A percentile compares a stretch with the other conserved stretches of the same genome.
These are phyloP conservation scores for Enteromius thamalakanensis DNA, from an alignment of 2,797 vertebrate genomes.

Conservation along the genomic window DNA sequence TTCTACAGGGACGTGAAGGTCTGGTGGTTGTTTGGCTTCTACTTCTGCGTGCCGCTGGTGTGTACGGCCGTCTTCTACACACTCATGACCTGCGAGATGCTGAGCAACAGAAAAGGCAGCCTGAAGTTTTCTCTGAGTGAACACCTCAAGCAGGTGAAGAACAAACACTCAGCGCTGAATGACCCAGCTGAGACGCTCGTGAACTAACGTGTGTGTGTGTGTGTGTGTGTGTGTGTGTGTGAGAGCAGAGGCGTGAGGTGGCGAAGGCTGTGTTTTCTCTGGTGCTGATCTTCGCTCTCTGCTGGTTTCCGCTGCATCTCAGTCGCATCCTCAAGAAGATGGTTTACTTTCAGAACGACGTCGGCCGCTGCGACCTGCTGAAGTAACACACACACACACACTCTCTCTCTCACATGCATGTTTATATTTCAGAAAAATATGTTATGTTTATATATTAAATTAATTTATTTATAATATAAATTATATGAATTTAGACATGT, in stretches of 20 bases:
- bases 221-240: conserved; percentile 30
- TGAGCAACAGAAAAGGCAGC: conserved; percentile 86
- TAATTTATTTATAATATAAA: too few relatives aligned
- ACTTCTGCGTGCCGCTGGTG: conserved; percentile 90
- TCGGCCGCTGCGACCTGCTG: conserved; percentile 85
- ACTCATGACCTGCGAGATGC: conserved; percentile 93
- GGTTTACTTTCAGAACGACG: conserved; percentile 79
- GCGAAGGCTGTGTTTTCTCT: conserved; percentile 94
- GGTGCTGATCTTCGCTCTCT: conserved; percentile 93
- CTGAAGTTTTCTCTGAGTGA: conserved; percentile 89
- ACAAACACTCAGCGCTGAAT: background rate
- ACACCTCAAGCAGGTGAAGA: conserved; percentile 92
- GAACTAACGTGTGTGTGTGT: background rate
- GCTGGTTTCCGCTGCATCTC: conserved; percentile 95
- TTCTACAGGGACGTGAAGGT: conserved; percentile 89
- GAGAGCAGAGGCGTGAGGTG: conserved; percentile 87
- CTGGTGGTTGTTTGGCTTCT: conserved; percentile 96
- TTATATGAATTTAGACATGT: too few relatives aligned
- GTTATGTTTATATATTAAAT: too few relatives aligned
- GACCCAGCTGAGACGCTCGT: background rate
- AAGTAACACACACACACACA: conserved; percentile 65
- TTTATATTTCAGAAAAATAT: too few relatives aligned
- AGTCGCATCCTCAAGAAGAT: conserved; percentile 90
- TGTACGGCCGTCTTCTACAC: conserved; percentile 92
- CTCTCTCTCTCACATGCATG: background rate